Base-by-base conservation (phyloP, 2,113 vertebrate genomes). In the Etia nguti region DNA sequence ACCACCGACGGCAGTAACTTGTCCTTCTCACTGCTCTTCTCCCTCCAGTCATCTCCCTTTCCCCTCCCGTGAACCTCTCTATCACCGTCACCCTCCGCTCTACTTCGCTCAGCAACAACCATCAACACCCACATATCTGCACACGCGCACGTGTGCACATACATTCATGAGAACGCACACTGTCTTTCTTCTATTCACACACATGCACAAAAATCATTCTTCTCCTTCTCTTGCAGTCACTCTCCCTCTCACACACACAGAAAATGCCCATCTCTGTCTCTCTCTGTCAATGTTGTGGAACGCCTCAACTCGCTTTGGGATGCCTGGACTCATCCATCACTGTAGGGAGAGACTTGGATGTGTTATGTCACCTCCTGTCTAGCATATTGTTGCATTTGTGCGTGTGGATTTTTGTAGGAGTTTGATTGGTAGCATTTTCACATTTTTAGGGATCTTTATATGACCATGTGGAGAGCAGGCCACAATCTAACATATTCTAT, bases 41-140 rank as follows among this genome's bases (percentile, higher is more conserved):
- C 90, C 87, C 65, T 48, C 83, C 87, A 62, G 91, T 89, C 90
- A 87, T 90, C 84, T 92, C 77, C 82, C 89, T 83, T 77, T 81
- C 88, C 77, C 88, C 90, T 91, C 82, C 77, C 54, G 81, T 80
- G 87, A 91, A 94, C 90, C 91, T 83, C 92, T 96, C 93, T 94
- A 94, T 96, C 95, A 95, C 90, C 96, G 95, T 95, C 94, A 91
- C 65, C 89, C 79, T 60, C 65, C 12, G 80, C 92, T 93, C 88
- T 87, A 93, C 92, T 93, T 89, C 70, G 15, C 89, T 93, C 92
- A 92, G 93, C 94, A 91, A 84, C 81, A 83, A 83, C 87, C 88
- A 93, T 84, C 62, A 86, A 82, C 70, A 65, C 59, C 48, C 85
- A 48, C 70, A 41, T 83, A 10, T 55, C 16, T 85, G 46, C 59